Evolutionary conservation across 2,888 invertebrate genomes (phyloP), one percentile per base, ranked within the genome.

Genomic region (Geotrupes spiniger): DNA sequence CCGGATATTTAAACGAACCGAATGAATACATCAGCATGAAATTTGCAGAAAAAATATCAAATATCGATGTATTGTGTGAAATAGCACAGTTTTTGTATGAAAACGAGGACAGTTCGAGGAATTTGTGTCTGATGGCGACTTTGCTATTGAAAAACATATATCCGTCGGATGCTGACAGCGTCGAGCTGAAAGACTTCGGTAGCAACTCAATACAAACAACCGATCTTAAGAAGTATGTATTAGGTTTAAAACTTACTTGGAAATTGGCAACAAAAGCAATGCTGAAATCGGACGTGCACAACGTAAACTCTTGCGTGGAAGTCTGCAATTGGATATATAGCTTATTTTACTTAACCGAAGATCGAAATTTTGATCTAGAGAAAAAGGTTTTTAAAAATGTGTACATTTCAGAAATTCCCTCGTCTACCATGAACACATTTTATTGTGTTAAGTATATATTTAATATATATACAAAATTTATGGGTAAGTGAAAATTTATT

Each of bases 211-310:
- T 33, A 1, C 21, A 21, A 21, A 21, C 21, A 21, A 11, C 11
- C 3, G 31, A 38, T 10, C 8, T 43, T 4, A 21, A 43, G 8
- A 21, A 31, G n/a, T 29, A 58, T 12, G 37, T 55, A 11, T 12
- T 49, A 16, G 58, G 59, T 15, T 51, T 65, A 16, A 42, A 49
- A 31, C 48, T 64, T 14, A 53, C 62, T 4, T 48, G 52, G 8
- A 52, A 56, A 16, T 46, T 67, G 2, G 44, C 58, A 6, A 36
- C 52, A 2, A 63, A 63, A 52, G 64, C 66, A 1, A 38, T 62
- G 12, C 27, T 57, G 14, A 52, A 53, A 15, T 59, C 60, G 10
- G 36, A 54, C 9, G 15, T n/a, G n/a, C 37, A 50, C 37, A 40
- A 54, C 11, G 11, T 53, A 12, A n/a, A 31, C 31, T 21, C 45